Conservation (phyloP, 2,888 invertebrate species). For the Zaprionus lineosus region DNA sequence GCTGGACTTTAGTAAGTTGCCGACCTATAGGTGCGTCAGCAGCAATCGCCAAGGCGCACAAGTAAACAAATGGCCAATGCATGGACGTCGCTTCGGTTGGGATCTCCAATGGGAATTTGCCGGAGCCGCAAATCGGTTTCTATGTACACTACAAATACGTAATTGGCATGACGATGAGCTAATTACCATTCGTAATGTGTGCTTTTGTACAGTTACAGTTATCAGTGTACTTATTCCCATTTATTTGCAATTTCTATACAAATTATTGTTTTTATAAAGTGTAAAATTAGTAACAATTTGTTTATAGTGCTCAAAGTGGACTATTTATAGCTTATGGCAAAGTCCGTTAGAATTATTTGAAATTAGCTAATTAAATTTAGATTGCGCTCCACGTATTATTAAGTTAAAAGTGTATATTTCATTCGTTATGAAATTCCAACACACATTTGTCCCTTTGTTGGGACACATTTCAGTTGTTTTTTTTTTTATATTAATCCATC, state of each 20-base stretch:
- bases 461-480: constrained; percentile 22
- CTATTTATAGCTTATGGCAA: too few species aligned
- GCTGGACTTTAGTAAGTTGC: constrained; percentile 56
- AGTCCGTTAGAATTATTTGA: too few species aligned
- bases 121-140: not conserved
- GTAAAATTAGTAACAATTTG: too few species aligned
- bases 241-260: too few species aligned
- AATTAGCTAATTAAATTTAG: not conserved
- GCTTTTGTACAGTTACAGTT: too few species aligned
- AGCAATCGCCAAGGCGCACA: not conserved
- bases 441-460: constrained; percentile 17
- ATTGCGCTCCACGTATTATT: too few species aligned
- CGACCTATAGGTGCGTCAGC: constrained; percentile 47
- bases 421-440: not conserved
- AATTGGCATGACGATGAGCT: constrained; percentile 18
- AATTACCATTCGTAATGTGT: not conserved
- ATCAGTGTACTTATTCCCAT: constrained; percentile 3
- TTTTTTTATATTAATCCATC: constrained; percentile 43
- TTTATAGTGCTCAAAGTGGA: too few species aligned
- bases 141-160: constrained; percentile 15
- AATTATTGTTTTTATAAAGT: too few species aligned
- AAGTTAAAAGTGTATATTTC: not conserved
- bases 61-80: constrained; percentile 4
- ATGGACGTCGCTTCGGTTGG: not conserved
- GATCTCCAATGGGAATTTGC: constrained; percentile 15